A percentile compares a stretch with the other conserved stretches of the same genome.
Conservation (phyloP, 1,140 invertebrate species). For the Pseudomyrmex flavicornis region DNA sequence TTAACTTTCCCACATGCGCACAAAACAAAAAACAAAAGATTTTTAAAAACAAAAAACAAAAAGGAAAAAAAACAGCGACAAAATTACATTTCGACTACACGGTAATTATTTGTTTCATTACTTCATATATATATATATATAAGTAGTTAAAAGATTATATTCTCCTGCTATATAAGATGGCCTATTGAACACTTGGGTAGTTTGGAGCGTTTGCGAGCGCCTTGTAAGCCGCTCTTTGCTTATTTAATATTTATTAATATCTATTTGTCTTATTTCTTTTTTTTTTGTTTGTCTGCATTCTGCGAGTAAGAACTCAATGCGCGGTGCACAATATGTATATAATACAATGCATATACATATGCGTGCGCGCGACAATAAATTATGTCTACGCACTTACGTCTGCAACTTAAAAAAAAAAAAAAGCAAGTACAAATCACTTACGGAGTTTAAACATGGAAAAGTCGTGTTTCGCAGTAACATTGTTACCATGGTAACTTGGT, state of each 20-base stretch:
- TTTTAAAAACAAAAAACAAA: neutral
- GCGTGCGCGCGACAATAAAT: neutral
- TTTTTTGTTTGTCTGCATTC: conserved; percentile 58
- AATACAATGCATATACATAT: conserved; percentile 47
- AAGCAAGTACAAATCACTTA: conserved; percentile 60
- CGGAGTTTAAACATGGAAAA: conserved; percentile 21
- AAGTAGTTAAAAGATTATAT: conserved; percentile 70
- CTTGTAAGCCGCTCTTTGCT: conserved; percentile 52
- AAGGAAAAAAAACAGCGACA: neutral
- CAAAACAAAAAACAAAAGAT: conserved; percentile 12
- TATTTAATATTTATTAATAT: conserved; percentile 46
- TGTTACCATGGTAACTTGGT: conserved; percentile 72
- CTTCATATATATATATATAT: conserved; percentile 65
- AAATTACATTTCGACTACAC: conserved; percentile 67
- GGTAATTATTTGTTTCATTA: neutral
- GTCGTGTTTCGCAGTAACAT: conserved; percentile 72
- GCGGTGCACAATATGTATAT: conserved; percentile 30
- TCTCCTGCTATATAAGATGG: conserved; percentile 64
- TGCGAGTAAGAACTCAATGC: conserved; percentile 65
- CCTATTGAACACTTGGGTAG: conserved; percentile 78
- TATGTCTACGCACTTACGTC: too few species aligned
- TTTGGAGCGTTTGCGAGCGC: conserved; percentile 70
- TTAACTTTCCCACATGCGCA: neutral
- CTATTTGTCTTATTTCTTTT: conserved; percentile 42
- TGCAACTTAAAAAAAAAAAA: conserved; percentile 37